Conservation (phyloP, 2,888 invertebrate genomes). For the Campaea margaritaria region DNA sequence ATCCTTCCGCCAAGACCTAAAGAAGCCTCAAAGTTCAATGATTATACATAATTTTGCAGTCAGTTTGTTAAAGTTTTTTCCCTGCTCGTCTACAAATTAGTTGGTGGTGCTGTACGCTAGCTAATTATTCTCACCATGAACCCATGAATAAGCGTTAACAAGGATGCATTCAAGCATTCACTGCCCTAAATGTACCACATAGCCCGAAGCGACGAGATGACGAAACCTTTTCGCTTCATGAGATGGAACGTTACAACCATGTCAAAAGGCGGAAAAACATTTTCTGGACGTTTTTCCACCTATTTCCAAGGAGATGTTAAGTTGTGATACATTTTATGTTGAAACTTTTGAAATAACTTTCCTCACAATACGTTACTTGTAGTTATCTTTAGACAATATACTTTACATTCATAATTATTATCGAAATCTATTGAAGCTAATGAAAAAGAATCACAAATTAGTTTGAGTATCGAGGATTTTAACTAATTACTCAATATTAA, state of each 20-base stretch:
- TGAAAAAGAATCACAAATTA: too few relatives aligned
- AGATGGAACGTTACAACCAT: slow-evolving; percentile 2
- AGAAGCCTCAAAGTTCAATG: too few relatives aligned
- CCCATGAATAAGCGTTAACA: not conserved
- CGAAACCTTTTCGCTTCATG: slow-evolving; percentile 3
- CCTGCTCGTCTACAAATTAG: too few relatives aligned
- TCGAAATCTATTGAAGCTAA: too few relatives aligned
- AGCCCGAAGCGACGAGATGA: not conserved
- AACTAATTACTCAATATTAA: too few relatives aligned
- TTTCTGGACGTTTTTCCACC: not conserved
- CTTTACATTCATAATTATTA: too few relatives aligned
- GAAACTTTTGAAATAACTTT: not conserved
- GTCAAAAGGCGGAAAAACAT: slow-evolving; percentile 3
- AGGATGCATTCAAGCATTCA: not conserved
- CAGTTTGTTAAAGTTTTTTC: too few relatives aligned
- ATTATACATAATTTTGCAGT: too few relatives aligned
- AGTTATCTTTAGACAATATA: too few relatives aligned
- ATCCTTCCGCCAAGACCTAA: too few relatives aligned
- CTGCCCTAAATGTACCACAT: slow-evolving; percentile 3
- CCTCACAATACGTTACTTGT: not conserved
- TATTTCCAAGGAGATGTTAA: not conserved
- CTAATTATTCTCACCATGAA: not conserved
- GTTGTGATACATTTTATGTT: not conserved
- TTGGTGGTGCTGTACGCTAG: too few relatives aligned
- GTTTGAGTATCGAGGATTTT: too few relatives aligned